Evolutionary conservation across 1,140 invertebrate species (phyloP), one percentile per base, ranked within the genome.

Genomic region (Nasonia giraulti): DNA sequence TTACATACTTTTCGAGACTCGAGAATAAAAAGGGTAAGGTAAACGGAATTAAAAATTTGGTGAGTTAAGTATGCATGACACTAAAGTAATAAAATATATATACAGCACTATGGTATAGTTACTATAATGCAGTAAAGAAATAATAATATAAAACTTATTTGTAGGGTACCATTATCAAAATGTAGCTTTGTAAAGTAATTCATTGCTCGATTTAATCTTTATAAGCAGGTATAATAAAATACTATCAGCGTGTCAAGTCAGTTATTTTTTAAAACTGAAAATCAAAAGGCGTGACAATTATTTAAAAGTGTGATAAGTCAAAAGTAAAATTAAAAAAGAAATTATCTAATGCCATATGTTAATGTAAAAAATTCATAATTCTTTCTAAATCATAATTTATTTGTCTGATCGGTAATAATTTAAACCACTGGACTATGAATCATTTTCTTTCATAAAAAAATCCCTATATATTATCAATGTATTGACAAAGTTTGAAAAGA

Each of bases 391-490:
- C 14, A 37, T 37, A 73, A 50, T 37, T 74, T 31, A 62, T 69
- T 84, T 73, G 83, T 84, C 40, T 77, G 27, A 80, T 74, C 68
- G 68, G 50, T 84, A 80, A 80, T 75, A 66, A 47, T 80, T 68
- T 37, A 23, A 31, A 69, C 23, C 84, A 81, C 79, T 85, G 78
- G 79, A 85, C 79, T 85, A 85, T 85, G 84, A 85, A 81, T 81
- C 47, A 69, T 68, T 81, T 47, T 31, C 10, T 71, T 71, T 71
- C 68, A 71, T 27, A 7, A 69, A 23, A 2, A 23, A 10, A 71
- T 17, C 27, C 23, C 68, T 71, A 12, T 14, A 12, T 14, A 8
- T 10, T 7, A 11, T 31, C 7, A 17, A 33, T 71, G 23, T 27
- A 71, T 33, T 71, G 23, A 33, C 6, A 33, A 31, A 71, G 2